Percentiles rank a stretch among this genome's conserved stretches.
These are phyloP conservation scores for Actenoides lindsayi DNA, from an alignment of 2,113 vertebrate genomes.

Conservation along the genomic window DNA sequence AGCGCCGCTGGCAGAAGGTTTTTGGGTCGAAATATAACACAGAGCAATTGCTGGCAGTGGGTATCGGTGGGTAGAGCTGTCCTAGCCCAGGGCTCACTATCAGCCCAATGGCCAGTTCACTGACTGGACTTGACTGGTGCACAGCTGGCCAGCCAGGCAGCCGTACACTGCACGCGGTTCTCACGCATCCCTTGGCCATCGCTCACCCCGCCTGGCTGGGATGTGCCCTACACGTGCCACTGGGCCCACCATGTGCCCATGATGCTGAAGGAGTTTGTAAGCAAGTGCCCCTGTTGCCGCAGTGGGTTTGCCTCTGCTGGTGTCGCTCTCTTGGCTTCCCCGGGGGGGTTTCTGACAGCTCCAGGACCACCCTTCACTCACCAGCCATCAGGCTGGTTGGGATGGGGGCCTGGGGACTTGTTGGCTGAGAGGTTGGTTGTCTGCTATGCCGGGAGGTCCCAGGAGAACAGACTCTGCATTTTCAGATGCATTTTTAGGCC, in stretches of 20 bases:
- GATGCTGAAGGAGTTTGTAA: not conserved
- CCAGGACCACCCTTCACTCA: not conserved
- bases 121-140: not conserved
- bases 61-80: not conserved
- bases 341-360: accelerated
- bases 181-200: not conserved
- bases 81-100: not conserved
- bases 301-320: not conserved
- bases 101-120: not conserved
- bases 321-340: not conserved
- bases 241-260: accelerated
- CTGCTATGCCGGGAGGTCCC: accelerated
- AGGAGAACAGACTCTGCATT: not conserved
- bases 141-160: accelerated
- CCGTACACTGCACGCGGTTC: accelerated
- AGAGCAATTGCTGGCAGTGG: not conserved
- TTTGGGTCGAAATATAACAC: not conserved
- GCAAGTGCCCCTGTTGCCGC: not conserved
- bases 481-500: not conserved
- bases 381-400: not conserved
- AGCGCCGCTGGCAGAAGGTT: not conserved
- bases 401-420: accelerated
- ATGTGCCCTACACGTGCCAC: accelerated
- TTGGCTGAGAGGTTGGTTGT: not conserved
- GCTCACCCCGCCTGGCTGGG: accelerated